These are phyloP conservation scores for Lycorma delicatula DNA, from an alignment of 1,140 invertebrate genomes.

Conservation along the genomic window DNA sequence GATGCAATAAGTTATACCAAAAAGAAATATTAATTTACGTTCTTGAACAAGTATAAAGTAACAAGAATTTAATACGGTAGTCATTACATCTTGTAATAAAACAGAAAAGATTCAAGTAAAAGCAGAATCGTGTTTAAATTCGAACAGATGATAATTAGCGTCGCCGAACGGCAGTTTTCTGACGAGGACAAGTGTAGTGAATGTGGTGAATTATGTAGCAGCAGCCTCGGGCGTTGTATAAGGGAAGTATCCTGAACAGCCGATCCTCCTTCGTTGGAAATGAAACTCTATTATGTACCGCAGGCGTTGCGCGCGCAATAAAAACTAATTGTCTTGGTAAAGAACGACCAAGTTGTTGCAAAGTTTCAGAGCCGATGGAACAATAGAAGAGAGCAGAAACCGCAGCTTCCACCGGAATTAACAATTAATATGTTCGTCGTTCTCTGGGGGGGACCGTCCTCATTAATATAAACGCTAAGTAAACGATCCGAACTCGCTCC, in stretches of 20 bases:
- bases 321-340: constrained; percentile 5
- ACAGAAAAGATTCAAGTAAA: no score
- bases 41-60: no score
- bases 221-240: not conserved
- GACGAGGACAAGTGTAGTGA: no score
- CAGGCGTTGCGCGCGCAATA: not conserved
- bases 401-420: not conserved
- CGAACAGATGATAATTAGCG: no score
- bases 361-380: not conserved
- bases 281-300: constrained; percentile 1
- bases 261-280: not conserved
- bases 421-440: not conserved
- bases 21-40: no score
- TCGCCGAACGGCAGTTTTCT: no score
- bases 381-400: not conserved
- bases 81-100: no score
- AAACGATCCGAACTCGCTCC: not conserved
- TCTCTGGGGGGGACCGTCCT: not conserved
- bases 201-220: constrained; percentile 2
- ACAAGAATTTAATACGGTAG: no score
- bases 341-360: not conserved
- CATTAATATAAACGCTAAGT: constrained; percentile 7
- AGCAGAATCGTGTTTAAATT: no score
- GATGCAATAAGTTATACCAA: no score
- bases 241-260: no score